Percentiles rank a stretch among this genome's conserved stretches.
Evolutionary conservation across 2,888 invertebrate species (phyloP).

Genomic region (Piscicola geometra): DNA sequence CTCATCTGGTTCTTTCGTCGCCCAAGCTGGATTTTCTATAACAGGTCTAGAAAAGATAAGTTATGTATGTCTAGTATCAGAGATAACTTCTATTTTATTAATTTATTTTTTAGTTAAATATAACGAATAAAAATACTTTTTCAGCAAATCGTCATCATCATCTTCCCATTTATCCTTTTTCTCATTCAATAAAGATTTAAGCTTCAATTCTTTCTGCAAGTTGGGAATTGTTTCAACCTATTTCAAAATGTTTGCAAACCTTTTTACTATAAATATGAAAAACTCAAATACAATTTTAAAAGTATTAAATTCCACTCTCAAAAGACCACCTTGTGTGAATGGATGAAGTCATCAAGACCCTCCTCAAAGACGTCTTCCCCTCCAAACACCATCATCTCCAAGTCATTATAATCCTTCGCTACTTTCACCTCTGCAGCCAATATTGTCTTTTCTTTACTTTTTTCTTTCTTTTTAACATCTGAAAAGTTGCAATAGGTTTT

Average conservation of each 20-base stretch:
- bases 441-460: not conserved
- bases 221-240: too few relatives aligned
- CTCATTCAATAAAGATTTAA: not conserved
- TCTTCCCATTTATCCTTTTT: not conserved
- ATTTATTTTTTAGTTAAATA: too few relatives aligned
- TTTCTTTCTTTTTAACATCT: not conserved
- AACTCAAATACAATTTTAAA: too few relatives aligned
- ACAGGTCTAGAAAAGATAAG: too few relatives aligned
- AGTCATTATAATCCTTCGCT: not conserved
- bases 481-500: too few relatives aligned
- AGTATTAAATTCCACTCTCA: too few relatives aligned
- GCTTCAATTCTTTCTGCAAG: not conserved
- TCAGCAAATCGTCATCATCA: not conserved
- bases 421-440: not conserved
- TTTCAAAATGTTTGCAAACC: too few relatives aligned
- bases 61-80: too few relatives aligned
- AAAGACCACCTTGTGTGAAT: not conserved
- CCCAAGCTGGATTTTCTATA: not conserved
- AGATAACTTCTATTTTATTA: too few relatives aligned
- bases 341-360: not conserved
- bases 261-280: too few relatives aligned
- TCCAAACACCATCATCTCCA: not conserved
- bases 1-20: not conserved
- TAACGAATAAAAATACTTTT: too few relatives aligned
- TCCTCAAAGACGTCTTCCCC: constrained; percentile 7